These are phyloP conservation scores for Tetrax tetrax DNA, from an alignment of 2,113 vertebrate genomes.

Conservation along the genomic window DNA sequence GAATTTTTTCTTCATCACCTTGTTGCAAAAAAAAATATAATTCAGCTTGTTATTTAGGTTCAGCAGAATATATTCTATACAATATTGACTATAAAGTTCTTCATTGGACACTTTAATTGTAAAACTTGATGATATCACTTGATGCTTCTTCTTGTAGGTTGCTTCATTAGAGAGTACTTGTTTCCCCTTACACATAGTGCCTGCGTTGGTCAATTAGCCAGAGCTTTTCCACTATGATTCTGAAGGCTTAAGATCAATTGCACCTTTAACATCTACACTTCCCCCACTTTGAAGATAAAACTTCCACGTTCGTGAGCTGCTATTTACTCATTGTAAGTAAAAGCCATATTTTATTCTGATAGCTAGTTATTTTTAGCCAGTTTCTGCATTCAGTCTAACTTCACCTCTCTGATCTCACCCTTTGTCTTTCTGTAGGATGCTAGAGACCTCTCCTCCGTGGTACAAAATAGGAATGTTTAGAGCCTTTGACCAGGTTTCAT, in stretches of 20 bases:
- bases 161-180: not conserved
- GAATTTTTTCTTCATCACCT: not conserved
- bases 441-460: too few species aligned
- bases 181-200: not conserved
- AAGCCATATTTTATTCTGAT: not conserved
- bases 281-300: not conserved
- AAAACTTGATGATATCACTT: not conserved
- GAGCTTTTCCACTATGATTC: not conserved
- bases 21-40: not conserved
- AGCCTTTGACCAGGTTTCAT: not conserved
- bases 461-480: not conserved
- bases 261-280: not conserved
- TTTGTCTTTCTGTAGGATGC: not conserved
- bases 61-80: not conserved
- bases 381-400: not conserved
- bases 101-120: constrained; percentile 8
- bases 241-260: not conserved
- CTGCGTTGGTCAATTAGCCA: not conserved
- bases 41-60: not conserved
- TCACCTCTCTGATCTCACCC: not conserved
- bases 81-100: constrained; percentile 40
- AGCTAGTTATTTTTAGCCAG: not conserved
- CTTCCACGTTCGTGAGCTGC: too few species aligned
- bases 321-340: not conserved
- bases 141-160: not conserved